A percentile compares a stretch with the other conserved stretches of the same genome.
Evolutionary conservation across 2,113 vertebrate species (phyloP).

Genomic region (Euleptes europaea): DNA sequence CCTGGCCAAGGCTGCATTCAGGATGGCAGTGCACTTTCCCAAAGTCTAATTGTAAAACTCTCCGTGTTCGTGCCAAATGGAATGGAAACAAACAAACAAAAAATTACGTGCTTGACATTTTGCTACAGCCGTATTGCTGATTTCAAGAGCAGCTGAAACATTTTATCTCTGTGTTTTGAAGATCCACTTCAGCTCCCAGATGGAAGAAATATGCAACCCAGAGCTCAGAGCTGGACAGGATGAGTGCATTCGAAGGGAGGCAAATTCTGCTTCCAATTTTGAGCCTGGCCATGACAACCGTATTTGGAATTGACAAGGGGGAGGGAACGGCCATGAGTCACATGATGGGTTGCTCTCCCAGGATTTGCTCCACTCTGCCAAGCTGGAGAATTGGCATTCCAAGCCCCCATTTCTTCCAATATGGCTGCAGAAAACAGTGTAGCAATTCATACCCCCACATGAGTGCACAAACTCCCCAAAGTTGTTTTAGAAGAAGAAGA

Average conservation of each 20-base stretch:
- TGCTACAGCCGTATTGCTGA: neutral
- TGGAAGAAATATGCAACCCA: constrained; percentile 12
- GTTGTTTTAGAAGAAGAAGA: no score
- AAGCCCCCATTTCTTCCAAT: no score
- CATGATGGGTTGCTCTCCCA: neutral
- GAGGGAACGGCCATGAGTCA: neutral
- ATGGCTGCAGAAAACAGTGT: no score
- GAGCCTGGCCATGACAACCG: no score
- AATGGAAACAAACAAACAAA: constrained; percentile 30
- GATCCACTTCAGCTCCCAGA: constrained; percentile 37
- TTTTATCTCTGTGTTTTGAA: constrained; percentile 44
- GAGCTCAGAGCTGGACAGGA: constrained; percentile 32
- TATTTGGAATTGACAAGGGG: neutral
- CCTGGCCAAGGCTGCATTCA: neutral
- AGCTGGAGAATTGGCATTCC: neutral
- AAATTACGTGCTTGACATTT: constrained; percentile 29
- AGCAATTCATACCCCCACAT: no score
- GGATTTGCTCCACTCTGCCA: neutral
- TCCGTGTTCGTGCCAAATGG: constrained; percentile 39
- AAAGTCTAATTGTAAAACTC: constrained; percentile 39
- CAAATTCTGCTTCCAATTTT: neutral
- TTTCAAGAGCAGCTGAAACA: constrained; percentile 49
- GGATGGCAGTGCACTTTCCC: constrained; percentile 32
- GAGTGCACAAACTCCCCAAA: no score
- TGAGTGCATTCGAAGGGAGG: constrained; percentile 12